Evolutionary conservation across 2,113 vertebrate genomes (phyloP), one percentile per base, ranked within the genome.

Genomic region (Oostethus manadensis): DNA sequence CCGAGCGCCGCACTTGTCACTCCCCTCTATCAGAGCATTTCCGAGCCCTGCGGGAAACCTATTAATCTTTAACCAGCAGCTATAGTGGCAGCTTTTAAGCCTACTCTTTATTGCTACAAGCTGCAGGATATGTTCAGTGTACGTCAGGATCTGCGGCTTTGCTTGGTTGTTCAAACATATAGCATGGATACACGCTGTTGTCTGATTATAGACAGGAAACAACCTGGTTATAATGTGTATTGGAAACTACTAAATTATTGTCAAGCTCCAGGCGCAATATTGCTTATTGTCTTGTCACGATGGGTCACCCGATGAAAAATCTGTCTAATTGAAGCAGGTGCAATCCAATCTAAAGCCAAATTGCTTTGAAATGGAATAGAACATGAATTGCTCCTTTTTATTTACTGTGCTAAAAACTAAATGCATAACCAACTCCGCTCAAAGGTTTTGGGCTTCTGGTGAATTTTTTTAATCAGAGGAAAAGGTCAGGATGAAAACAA

Each of bases 1-100:
- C 17, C 23, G 1, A 5, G 29, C 3, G n/a, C 63, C 11, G 11
- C 38, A 14, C 38, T 42, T 76, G 51, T 61, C 58, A 60, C 43
- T 47, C 51, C 38, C 38, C 49, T 59, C 45, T 56, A 8, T 72
- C 58, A 53, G 35, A 68, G 68, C 49, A 57, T 66, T 73, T 58
- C 55, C 46, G 15, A 66, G 64, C 65, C 61, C 70, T 45, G 71
- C 18, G n/a, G 74, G 73, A 77, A 86, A 68, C 51, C 73, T 64
- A 79, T 90, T 88, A 90, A 90, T 88, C 65, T 88, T 89, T 90
- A 90, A 90, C 89, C 60, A 74, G 63, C 66, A 61, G 56, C 69
- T 70, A 51, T 68, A 69, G 74, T 74, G 68, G 71, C 68, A 84
- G 69, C 81, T 83, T 88, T 86, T 79, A 84, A 78, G 80, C 70